phyloP scores from a whole-genome alignment of 1,140 invertebrate species.

The Drosophila sechellia region DNA sequence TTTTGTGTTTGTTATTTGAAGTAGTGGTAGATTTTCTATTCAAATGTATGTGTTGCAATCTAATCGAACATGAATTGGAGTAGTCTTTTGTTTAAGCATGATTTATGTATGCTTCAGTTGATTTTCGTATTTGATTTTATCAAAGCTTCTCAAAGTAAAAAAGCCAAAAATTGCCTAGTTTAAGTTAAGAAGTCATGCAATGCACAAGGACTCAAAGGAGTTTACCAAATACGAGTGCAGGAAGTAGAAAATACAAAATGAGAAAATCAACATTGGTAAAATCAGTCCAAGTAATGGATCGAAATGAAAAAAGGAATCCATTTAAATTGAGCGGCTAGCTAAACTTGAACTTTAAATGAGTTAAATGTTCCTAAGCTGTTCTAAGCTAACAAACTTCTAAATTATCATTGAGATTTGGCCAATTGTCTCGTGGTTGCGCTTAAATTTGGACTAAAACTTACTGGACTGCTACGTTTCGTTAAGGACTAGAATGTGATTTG shows the following conservation, averaged over 20 bases:
- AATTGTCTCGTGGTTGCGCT: conserved; percentile 45
- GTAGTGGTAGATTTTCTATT: background rate
- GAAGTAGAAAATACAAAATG: conserved; percentile 42
- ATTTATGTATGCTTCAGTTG: conserved; percentile 25
- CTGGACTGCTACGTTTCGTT: conserved; percentile 26
- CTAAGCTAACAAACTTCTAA: conserved; percentile 15
- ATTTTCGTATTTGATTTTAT: conserved; percentile 28
- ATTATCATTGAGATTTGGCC: conserved; percentile 23
- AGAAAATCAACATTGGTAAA: conserved; percentile 26
- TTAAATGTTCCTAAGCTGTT: conserved; percentile 46
- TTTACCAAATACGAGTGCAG: conserved; percentile 44
- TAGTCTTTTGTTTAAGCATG: conserved; percentile 14
- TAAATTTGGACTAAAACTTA: conserved; percentile 48
- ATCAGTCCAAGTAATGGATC: conserved; percentile 18
- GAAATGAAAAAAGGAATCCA: conserved; percentile 28
- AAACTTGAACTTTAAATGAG: conserved; percentile 28
- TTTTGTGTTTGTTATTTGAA: background rate
- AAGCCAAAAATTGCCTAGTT: conserved; percentile 28
- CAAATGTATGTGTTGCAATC: background rate
- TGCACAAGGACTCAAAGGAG: conserved; percentile 22
- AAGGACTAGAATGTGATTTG: conserved; percentile 34
- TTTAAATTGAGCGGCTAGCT: conserved; percentile 44
- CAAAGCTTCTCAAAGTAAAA: conserved; percentile 25
- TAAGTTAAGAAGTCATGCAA: conserved; percentile 45
- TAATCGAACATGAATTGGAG: background rate